Conservation (phyloP, 2,888 invertebrate species). For the Erebia ligea region DNA sequence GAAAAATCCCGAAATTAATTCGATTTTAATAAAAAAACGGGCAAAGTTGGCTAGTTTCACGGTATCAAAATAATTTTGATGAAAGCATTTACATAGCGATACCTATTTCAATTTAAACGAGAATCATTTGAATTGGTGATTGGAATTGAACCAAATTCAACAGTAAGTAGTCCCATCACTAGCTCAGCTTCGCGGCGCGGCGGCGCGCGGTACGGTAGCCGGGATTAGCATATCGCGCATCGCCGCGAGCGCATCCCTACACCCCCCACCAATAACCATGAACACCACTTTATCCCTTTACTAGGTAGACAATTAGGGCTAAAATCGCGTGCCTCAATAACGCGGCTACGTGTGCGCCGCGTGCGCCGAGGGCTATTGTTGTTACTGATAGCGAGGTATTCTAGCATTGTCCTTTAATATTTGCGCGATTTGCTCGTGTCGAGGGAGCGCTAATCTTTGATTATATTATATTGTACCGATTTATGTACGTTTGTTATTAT, state of each 20-base stretch:
- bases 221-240: conserved; percentile 74
- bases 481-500: background rate
- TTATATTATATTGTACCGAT: background rate
- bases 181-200: background rate
- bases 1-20: too few species aligned
- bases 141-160: background rate
- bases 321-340: background rate
- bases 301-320: background rate
- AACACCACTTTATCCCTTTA: background rate
- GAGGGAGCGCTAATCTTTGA: background rate
- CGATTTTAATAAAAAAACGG: too few species aligned
- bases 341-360: background rate
- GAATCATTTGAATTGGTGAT: background rate
- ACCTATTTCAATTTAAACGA: too few species aligned
- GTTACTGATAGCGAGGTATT: background rate
- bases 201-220: conserved; percentile 62
- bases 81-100: too few species aligned
- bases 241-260: conserved; percentile 47
- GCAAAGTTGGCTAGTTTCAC: too few species aligned
- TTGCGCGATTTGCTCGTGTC: conserved; percentile 2
- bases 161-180: background rate
- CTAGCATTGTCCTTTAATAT: background rate
- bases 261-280: background rate
- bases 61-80: too few species aligned
- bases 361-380: background rate